These are phyloP conservation scores for Prolemur simus DNA, from an alignment of 2,113 vertebrate species.

Conservation along the genomic window DNA sequence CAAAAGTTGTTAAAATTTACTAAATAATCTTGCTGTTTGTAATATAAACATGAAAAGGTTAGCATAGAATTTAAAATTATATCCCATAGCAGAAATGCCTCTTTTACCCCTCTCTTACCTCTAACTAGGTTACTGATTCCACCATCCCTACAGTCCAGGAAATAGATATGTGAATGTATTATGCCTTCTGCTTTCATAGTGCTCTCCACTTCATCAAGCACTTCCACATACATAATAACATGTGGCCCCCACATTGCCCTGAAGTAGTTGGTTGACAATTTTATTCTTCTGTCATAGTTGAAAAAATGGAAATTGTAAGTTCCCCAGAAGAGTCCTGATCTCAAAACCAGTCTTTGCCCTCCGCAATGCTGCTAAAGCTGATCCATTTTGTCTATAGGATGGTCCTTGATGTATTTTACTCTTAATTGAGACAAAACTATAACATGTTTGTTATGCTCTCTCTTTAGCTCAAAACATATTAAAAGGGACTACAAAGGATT, in stretches of 20 bases:
- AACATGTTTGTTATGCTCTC: neutral
- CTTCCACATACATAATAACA: neutral
- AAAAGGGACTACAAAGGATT: neutral
- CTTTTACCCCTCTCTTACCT: neutral
- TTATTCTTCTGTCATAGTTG: neutral
- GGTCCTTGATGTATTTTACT: neutral
- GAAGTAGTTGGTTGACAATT: neutral
- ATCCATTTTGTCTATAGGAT: neutral
- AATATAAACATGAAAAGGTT: constrained; percentile 10
- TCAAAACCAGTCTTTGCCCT: neutral
- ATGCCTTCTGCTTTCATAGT: neutral
- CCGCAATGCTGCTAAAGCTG: neutral
- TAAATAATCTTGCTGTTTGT: neutral
- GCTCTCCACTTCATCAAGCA: neutral
- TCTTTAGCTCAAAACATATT: neutral
- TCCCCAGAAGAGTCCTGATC: neutral
- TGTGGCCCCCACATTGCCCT: neutral
- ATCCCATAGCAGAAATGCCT: neutral
- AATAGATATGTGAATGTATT: neutral
- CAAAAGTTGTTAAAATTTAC: constrained; percentile 59
- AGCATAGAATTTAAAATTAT: constrained; percentile 33
- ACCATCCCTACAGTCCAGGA: neutral
- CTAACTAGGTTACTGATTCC: neutral
- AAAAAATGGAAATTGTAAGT: neutral
- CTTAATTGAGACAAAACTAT: neutral